These are phyloP conservation scores for Hypotaenidia philippensis DNA, from an alignment of 2,797 vertebrate species.

Conservation along the genomic window DNA sequence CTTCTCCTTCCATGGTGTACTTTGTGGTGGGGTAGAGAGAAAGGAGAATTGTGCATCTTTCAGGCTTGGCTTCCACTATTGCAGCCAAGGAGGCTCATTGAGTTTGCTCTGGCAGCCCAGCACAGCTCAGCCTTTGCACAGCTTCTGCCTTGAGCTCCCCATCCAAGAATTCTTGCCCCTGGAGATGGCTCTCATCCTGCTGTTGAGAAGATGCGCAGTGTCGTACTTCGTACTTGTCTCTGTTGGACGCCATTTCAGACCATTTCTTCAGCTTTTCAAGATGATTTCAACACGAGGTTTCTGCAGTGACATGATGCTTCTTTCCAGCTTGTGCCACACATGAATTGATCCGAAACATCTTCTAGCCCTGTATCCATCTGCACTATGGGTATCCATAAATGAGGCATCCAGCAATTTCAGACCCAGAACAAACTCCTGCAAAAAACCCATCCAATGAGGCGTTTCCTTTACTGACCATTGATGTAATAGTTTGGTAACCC, in stretches of 20 bases:
- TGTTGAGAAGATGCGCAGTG: not conserved
- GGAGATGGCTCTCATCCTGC: not conserved
- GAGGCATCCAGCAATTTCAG: not conserved
- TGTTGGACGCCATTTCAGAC: rapidly evolving
- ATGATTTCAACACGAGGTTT: not conserved
- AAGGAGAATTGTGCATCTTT: not conserved
- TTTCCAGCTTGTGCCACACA: not conserved
- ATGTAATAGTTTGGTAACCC: not conserved
- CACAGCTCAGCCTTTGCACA: not conserved
- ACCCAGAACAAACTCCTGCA: not conserved
- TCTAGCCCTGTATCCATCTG: not conserved
- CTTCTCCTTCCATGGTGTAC: not conserved
- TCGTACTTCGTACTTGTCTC: rapidly evolving
- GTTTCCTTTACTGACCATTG: not conserved
- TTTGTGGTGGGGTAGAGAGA: not conserved
- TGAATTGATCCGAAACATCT: not conserved
- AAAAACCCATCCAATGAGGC: not conserved
- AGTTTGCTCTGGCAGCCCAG: not conserved
- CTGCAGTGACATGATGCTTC: not conserved
- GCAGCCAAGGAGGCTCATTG: rapidly evolving
- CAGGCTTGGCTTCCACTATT: rapidly evolving
- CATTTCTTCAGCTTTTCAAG: not conserved
- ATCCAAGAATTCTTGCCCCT: not conserved
- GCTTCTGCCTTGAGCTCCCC: not conserved
- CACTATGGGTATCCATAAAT: not conserved